Conservation (phyloP, 2,797 vertebrate genomes). For the Acrossocheilus wenchowensis region DNA sequence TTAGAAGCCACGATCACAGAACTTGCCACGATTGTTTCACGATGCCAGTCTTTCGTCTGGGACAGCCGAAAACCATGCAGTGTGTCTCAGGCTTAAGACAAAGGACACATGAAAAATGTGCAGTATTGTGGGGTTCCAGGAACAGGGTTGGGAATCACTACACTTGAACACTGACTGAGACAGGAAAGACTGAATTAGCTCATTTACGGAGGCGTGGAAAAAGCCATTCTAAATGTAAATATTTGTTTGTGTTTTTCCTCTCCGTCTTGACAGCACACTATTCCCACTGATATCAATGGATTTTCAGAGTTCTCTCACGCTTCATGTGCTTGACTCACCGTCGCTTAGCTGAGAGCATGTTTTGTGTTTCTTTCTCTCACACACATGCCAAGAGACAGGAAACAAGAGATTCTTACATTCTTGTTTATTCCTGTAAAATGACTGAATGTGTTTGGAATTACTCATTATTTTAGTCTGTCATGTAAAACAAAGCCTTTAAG, state of each 20-base stretch:
- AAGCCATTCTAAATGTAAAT: too few species aligned
- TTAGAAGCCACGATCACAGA: too few species aligned
- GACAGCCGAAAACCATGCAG: too few species aligned
- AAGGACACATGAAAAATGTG: background rate
- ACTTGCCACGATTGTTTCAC: too few species aligned
- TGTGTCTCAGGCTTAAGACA: too few species aligned
- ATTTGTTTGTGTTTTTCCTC: too few species aligned
- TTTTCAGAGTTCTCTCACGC: background rate
- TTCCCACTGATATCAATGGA: background rate
- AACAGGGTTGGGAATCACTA: background rate
- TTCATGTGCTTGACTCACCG: background rate
- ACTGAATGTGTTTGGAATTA: background rate
- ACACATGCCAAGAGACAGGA: background rate
- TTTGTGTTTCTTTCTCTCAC: background rate
- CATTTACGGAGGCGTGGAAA: too few species aligned
- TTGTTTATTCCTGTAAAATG: background rate
- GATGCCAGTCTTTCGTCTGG: too few species aligned
- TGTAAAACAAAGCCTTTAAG: conserved; percentile 4
- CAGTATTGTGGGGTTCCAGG: background rate
- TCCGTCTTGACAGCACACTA: too few species aligned
- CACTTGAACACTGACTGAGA: background rate
- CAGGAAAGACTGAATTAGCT: too few species aligned
- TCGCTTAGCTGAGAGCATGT: background rate
- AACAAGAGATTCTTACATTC: background rate
- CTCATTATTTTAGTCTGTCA: background rate